Base-by-base conservation (phyloP, 2,113 vertebrate genomes). In the Cromileptes altivelis region DNA sequence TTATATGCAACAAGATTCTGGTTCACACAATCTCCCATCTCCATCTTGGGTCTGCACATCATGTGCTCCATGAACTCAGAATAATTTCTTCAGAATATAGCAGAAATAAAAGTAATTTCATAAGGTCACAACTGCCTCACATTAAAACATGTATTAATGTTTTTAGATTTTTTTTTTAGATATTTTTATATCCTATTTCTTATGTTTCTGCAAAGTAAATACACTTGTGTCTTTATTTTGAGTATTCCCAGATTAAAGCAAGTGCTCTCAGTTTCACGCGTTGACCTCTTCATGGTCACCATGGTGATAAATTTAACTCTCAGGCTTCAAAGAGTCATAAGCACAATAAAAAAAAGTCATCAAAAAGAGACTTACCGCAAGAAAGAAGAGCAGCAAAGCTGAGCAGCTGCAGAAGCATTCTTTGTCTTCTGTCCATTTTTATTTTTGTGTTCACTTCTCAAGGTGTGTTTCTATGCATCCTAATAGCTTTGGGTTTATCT, bases 321-420 rank as follows among this genome's bases (percentile, higher is more conserved):
- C 23, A 80, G 21, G 23, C 40, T 56, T 25, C 27, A 53, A 33
- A 17, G 27, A 45, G 42, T 45, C 10, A 33, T 10, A 37, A 69
- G 11, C 19, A 7, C 10, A 13, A 11, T 15, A 17, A 55, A 27
- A 14, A n/a, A 45, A 19, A 14, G 1, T n/a, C 7, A 58, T 5
- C 3, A 65, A 45, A 64, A 27, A 27, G 18, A 10, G 53, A 84
- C 95, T 94, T 80, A 96, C 95, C 93, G 47, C 78, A 85, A 33
- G 73, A 67, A 40, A 95, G 58, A 33, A 96, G 68, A 57, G 86
- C 91, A 81, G 79, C 84, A 33, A 92, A 61, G 53, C 50, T 40
- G 55, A 94, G 71, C 79, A 94, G 84, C 70, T 80, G 81, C 69
- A 94, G 76, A 37, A 93, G n/a, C 55, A 84, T 69, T 56, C n/a